phyloP scores from a whole-genome alignment of 64 coral and sea anemone genomes.

The Montipora foliosa region DNA sequence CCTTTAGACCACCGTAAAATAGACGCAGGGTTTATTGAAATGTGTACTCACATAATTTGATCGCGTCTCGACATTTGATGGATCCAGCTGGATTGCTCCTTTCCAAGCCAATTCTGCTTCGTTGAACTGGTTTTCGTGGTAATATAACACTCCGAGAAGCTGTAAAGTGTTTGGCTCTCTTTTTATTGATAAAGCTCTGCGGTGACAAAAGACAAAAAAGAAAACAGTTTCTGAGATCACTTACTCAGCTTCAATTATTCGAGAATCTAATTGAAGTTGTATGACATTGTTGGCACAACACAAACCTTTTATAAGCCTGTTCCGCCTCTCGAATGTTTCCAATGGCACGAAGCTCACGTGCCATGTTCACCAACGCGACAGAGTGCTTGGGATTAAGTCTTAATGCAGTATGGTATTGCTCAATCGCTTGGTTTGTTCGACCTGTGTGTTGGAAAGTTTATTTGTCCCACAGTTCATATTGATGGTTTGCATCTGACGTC shows the following conservation, averaged over 20 bases:
- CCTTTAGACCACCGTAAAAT: no score
- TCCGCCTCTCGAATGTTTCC: constrained; percentile 66
- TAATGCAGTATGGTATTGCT: constrained; percentile 67
- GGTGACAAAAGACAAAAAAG: not conserved
- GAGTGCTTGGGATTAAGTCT: constrained; percentile 73
- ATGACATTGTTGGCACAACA: not conserved
- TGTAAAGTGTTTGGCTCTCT: constrained; percentile 78
- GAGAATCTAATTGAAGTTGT: not conserved
- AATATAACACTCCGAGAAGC: constrained; percentile 90
- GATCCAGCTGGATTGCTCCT: constrained; percentile 61
- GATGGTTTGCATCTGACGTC: no score
- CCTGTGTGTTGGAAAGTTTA: constrained; percentile 18
- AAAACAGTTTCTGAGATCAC: no score
- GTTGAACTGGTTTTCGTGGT: constrained; percentile 57
- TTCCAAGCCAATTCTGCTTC: constrained; percentile 83
- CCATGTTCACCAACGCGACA: constrained; percentile 85
- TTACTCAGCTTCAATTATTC: no score
- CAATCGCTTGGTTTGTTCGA: constrained; percentile 55
- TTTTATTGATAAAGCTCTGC: constrained; percentile 78
- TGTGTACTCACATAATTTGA: constrained; percentile 63
- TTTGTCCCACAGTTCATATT: no score
- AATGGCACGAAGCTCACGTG: constrained; percentile 41
- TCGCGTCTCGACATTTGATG: constrained; percentile 62
- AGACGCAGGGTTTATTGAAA: no score
- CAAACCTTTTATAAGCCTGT: constrained; percentile 71